phyloP scores from a whole-genome alignment of 2,888 invertebrate species.

The Machimus rusticus region DNA sequence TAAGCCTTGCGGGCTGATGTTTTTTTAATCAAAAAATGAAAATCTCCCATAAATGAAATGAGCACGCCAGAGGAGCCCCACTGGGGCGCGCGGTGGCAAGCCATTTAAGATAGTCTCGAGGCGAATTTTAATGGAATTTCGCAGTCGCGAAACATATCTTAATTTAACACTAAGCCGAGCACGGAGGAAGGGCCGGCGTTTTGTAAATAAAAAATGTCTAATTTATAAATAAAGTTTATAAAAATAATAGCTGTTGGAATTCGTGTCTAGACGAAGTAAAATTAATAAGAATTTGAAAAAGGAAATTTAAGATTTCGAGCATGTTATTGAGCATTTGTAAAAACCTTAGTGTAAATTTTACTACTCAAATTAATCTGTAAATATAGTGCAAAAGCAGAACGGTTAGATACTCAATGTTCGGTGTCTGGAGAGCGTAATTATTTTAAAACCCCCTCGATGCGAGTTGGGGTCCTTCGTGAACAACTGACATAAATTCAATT shows the following conservation, averaged over 20 bases:
- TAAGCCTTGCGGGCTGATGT: neutral
- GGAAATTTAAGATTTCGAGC: neutral
- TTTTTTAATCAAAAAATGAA: neutral
- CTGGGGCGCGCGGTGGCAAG: neutral
- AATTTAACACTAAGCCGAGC: neutral
- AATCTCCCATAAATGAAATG: neutral
- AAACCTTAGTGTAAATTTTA: conserved; percentile 1
- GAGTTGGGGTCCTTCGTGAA: neutral
- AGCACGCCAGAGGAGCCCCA: neutral
- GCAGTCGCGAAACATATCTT: conserved; percentile 31
- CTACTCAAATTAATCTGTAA: conserved; percentile 13
- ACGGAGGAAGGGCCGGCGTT: neutral
- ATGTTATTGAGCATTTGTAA: neutral
- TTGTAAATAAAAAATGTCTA: neutral
- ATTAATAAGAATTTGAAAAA: neutral
- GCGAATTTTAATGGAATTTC: conserved; percentile 19
- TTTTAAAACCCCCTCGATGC: neutral
- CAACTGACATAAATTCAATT: conserved; percentile 16
- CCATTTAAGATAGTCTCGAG: neutral
- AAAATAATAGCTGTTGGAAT: neutral
- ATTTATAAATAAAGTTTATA: neutral
- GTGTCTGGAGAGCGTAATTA: neutral
- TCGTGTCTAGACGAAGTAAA: conserved; percentile 19
- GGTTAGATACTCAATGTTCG: neutral
- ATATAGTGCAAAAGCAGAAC: neutral